Evolutionary conservation across 2,113 vertebrate species (phyloP).

Genomic region (Tetrax tetrax): DNA sequence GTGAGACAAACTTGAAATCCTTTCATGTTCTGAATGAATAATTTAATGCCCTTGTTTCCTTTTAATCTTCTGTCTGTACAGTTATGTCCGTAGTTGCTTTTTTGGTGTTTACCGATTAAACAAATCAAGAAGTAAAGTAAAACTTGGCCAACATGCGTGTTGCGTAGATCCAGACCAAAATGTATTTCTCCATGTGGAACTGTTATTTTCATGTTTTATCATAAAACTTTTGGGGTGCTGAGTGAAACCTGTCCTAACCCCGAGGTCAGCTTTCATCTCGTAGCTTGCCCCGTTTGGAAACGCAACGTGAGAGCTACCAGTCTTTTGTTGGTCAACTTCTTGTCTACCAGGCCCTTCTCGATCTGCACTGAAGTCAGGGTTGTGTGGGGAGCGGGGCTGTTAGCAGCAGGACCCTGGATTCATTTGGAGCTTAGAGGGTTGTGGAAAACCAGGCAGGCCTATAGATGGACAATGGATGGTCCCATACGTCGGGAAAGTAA

Average conservation of each 20-base stretch:
- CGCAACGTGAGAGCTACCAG: not conserved
- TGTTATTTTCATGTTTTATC: not conserved
- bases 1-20: not conserved
- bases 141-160: not conserved
- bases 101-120: not conserved
- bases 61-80: not conserved
- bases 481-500: not conserved
- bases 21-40: slow-evolving; percentile 2
- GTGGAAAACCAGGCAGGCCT: not conserved
- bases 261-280: not conserved
- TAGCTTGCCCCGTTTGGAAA: not conserved
- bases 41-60: not conserved
- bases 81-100: not conserved
- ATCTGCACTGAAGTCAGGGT: not conserved
- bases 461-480: accelerated
- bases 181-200: not conserved
- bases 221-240: not conserved
- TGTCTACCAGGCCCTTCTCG: not conserved
- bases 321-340: not conserved
- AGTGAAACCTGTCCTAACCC: not conserved
- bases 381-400: not conserved
- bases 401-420: not conserved
- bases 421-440: not conserved
- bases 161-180: not conserved
- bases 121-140: not conserved